Conservation (phyloP, 2,888 invertebrate species). For the Sympetrum striolatum region DNA sequence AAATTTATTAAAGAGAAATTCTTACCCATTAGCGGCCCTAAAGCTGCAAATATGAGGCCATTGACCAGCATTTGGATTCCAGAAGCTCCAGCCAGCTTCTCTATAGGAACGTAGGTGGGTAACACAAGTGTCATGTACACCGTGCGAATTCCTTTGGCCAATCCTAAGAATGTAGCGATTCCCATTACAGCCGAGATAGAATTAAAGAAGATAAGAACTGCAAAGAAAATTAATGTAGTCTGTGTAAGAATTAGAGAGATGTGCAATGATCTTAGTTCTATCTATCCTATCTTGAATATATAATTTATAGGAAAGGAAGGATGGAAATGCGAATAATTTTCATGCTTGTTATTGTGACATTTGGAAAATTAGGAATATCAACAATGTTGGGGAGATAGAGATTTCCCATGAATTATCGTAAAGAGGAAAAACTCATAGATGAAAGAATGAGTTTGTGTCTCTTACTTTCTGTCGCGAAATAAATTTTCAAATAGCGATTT, state of each 20-base stretch:
- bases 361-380: too few relatives aligned
- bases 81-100: conserved; percentile 70
- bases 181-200: conserved; percentile 64
- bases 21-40: conserved; percentile 65
- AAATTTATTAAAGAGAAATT: conserved; percentile 24
- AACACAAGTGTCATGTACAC: conserved; percentile 74
- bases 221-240: conserved; percentile 56
- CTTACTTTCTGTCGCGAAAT: too few relatives aligned
- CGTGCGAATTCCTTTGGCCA: conserved; percentile 73
- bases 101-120: conserved; percentile 72
- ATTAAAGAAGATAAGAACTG: conserved; percentile 54
- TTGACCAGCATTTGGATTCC: conserved; percentile 75
- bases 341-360: too few relatives aligned
- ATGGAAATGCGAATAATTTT: neutral
- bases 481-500: too few relatives aligned
- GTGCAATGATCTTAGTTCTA: too few relatives aligned
- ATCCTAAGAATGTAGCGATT: conserved; percentile 68
- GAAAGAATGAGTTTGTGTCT: too few relatives aligned
- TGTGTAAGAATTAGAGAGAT: neutral
- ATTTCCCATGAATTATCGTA: too few relatives aligned
- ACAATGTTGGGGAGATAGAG: too few relatives aligned
- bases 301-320: neutral
- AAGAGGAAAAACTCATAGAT: too few relatives aligned
- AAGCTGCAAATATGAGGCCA: conserved; percentile 58
- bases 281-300: too few relatives aligned